Base-by-base conservation (phyloP, 2,797 vertebrate genomes). In the Lacerta viridis region DNA sequence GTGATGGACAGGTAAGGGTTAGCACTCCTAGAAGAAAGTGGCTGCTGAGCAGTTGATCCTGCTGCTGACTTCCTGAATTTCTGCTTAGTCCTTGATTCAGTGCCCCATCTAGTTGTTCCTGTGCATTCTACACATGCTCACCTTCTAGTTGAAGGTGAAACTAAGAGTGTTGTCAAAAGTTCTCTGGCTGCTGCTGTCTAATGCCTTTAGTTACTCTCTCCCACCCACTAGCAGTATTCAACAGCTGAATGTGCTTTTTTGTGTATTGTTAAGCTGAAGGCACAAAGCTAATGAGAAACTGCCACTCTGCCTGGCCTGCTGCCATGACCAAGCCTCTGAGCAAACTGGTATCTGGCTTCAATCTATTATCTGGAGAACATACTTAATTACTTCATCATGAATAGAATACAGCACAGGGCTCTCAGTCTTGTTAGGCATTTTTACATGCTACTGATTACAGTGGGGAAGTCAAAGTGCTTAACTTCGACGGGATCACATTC, bases 1-100 rank as follows among this genome's bases (percentile, higher is more conserved):
- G 98, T 74, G 98, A 98, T 93, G 98, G 98, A 36, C 98, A 98
- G 98, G 98, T 98, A 97, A 6, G 93, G 33, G 7, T 36, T 18
- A 25, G 17, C 20, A 27, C 20, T 61, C 46, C 50, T 41, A 13
- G 36, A 71, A 79, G 46, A 13, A 13, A 85, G 43, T 8, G 0
- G 61, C 41, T 1, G 2, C 3, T 2, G 7, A 18, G 77, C 6
- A 55, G 27, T 61, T 33, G 75, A 15, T 61, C n/a, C 43, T n/a
- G 41, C 41, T 74, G 13, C 36, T 33, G 27, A 8, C 50, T 36
- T 80, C 33, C 74, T 59, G 33, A 29, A 10, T 50, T 9, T 8
- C 11, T 2, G n/a, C 8, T 69, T 64, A 64, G 39, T 46, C 80
- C 81, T 64, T 41, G 64, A 55, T 43, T 78, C 18, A 68, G 9